Base-by-base conservation (phyloP, 2,113 vertebrate genomes). In the Spea bombifrons region DNA sequence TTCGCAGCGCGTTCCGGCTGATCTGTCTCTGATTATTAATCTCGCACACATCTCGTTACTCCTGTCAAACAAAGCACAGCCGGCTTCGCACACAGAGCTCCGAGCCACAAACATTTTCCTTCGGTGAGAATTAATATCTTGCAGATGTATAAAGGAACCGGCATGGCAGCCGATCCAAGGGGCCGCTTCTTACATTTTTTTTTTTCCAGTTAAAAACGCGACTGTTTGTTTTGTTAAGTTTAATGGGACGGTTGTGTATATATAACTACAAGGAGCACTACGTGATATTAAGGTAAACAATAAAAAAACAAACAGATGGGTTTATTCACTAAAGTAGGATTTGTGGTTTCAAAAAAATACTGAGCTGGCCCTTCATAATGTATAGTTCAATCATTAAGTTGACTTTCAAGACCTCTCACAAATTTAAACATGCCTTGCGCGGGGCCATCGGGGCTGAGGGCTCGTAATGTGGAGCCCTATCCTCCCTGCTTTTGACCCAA, bases 21-120 rank as follows among this genome's bases (percentile, higher is more conserved):
- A 57, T 44, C 63, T 57, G n/a, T 16, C 30, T 48, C n/a, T 48
- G 2, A 9, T 49, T 59, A 59, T 55, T 12, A 71, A 65, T 66
- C 15, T 57, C 49, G 17, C 47, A 45, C 68, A 66, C 76, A 66
- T 45, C 44, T 66, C 48, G 55, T 78, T 72, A 78, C 47, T 45
- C 13, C 4, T 53, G 68, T 78, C 48, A 67, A 66, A 61, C 48
- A n/a, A 43, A 13, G 48, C 8, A 50, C 76, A 52, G 63, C 13
- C 30, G 59, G 61, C 13, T 64, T 72, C 15, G 57, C 48, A 10
- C 43, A 46, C 13, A 46, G 45, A 61, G 12, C 49, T 12, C 69
- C 45, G 3, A 45, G 46, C 63, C 17, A 70, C 64, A 46, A 13
- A 4, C 12, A 0, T 8, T 5, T 48, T 57, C 57, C 46, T 55